Percentiles rank a stretch among this genome's conserved stretches.
phyloP scores from a whole-genome alignment of 2,888 invertebrate species.

The Nezara viridula region DNA sequence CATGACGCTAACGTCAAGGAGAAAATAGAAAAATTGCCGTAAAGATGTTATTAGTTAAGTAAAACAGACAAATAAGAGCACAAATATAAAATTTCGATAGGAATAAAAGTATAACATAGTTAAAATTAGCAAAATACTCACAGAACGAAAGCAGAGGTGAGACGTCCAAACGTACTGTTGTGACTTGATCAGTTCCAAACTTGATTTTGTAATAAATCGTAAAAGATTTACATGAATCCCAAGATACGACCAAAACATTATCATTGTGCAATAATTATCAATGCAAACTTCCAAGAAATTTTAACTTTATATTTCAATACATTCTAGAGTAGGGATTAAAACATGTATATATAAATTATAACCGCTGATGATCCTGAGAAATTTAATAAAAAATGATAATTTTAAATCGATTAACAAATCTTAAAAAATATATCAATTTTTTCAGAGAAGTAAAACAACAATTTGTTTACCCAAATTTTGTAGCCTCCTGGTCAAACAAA shows the following conservation, averaged over 20 bases:
- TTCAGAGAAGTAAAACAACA: slow-evolving; percentile 24
- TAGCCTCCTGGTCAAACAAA: slow-evolving; percentile 28
- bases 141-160: slow-evolving; percentile 59
- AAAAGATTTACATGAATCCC: slow-evolving; percentile 9
- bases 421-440: slow-evolving; percentile 5
- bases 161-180: slow-evolving; percentile 58
- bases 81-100: neutral
- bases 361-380: neutral
- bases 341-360: neutral
- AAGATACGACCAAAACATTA: neutral
- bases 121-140: slow-evolving; percentile 56
- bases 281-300: slow-evolving; percentile 10
- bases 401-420: neutral
- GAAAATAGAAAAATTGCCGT: neutral
- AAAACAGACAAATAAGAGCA: neutral
- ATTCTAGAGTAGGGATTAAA: neutral
- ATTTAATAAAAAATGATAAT: neutral
- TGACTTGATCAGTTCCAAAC: slow-evolving; percentile 56
- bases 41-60: neutral
- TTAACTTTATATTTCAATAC: neutral
- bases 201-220: slow-evolving; percentile 24
- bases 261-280: neutral
- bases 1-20: slow-evolving; percentile 21
- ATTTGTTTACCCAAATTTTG: slow-evolving; percentile 21
- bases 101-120: neutral